Conservation (phyloP, 2,888 invertebrate genomes). For the Mimachlamys varia region DNA sequence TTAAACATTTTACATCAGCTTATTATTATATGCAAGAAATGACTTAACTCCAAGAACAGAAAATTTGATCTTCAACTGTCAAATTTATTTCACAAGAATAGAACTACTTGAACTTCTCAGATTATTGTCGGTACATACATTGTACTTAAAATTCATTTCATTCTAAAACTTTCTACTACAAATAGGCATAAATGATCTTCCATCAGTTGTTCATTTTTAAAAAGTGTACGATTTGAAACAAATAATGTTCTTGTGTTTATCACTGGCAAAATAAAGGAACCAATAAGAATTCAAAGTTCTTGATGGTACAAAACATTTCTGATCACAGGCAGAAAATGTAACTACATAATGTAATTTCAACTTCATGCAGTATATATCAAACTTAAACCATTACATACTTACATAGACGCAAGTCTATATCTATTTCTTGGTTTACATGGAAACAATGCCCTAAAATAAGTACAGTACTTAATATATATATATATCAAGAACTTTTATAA, state of each 20-base stretch:
- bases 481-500: no score
- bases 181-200: neutral
- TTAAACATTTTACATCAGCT: no score
- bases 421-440: neutral
- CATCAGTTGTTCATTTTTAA: no score
- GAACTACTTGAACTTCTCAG: no score
- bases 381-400: neutral
- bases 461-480: neutral
- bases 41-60: no score
- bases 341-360: neutral
- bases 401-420: slow-evolving; percentile 5
- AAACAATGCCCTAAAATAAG: neutral
- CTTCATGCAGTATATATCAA: neutral
- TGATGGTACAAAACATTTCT: neutral
- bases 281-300: neutral
- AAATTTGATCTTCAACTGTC: no score
- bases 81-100: no score
- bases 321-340: neutral
- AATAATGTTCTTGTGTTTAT: neutral
- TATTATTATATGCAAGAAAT: no score
- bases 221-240: no score
- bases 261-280: neutral
- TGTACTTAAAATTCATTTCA: no score
- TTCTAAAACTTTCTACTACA: no score
- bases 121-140: no score